A percentile compares a stretch with the other conserved stretches of the same genome.
phyloP scores from a whole-genome alignment of 2,797 vertebrate genomes.

The Crenuchus spilurus region DNA sequence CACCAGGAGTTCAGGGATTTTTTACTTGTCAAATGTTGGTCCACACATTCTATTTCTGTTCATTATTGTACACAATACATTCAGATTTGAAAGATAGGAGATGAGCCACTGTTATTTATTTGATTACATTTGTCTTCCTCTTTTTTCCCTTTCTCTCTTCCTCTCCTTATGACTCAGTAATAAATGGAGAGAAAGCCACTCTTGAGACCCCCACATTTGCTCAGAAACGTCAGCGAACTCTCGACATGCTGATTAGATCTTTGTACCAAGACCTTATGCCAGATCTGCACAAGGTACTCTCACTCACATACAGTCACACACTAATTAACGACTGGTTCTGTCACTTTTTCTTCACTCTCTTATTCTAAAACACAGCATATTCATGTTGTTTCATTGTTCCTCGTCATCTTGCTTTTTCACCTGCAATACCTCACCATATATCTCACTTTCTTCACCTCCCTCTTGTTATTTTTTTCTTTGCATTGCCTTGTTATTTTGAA shows the following conservation, averaged over 20 bases:
- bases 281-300: conserved; percentile 92
- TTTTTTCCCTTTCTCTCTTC: conserved; percentile 18
- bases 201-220: conserved; percentile 97
- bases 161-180: conserved; percentile 79
- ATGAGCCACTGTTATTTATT: too few species aligned
- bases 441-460: not conserved
- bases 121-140: not conserved
- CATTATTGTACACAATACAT: not conserved
- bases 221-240: conserved; percentile 96
- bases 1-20: conserved; percentile 99
- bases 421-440: not conserved
- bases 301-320: not conserved
- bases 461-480: not conserved
- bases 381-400: not conserved
- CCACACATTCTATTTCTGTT: not conserved
- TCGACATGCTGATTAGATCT: conserved; percentile 98
- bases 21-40: conserved; percentile 97
- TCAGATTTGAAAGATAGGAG: too few species aligned
- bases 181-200: conserved; percentile 99
- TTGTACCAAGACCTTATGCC: conserved; percentile 96
- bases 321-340: conserved; percentile 2
- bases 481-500: not conserved
- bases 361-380: not conserved
- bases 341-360: conserved; percentile 38
- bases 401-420: not conserved